These are phyloP conservation scores for Noturus placidus DNA, from an alignment of 2,113 vertebrate genomes.

Conservation along the genomic window DNA sequence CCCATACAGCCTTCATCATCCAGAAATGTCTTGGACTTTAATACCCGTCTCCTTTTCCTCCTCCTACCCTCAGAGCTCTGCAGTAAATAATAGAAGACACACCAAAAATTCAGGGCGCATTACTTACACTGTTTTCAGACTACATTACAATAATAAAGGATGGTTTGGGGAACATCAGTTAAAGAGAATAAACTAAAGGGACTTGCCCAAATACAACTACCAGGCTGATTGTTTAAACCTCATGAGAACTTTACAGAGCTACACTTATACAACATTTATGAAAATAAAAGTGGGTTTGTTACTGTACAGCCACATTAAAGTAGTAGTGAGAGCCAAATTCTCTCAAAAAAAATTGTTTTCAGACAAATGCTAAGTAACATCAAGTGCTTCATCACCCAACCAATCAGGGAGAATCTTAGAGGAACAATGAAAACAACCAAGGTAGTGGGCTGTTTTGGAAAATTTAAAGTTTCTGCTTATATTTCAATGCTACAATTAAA, in stretches of 20 bases:
- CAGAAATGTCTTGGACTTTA: constrained; percentile 82
- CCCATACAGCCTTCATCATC: constrained; percentile 89
- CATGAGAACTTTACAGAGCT: neutral
- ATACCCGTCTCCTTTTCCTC: constrained; percentile 83
- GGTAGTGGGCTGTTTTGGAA: too few species aligned
- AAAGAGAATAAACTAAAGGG: neutral
- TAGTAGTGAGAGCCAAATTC: neutral
- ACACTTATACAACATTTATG: neutral
- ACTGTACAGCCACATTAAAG: neutral
- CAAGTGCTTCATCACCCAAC: neutral
- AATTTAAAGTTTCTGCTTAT: neutral
- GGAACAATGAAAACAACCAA: too few species aligned
- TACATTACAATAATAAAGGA: neutral
- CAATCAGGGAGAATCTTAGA: neutral
- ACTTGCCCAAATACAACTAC: neutral
- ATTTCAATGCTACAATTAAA: neutral
- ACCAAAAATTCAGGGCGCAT: neutral
- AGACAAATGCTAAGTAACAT: neutral
- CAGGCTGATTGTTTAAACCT: neutral
- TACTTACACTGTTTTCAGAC: neutral
- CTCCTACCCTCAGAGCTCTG: constrained; percentile 62
- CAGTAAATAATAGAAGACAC: constrained; percentile 10
- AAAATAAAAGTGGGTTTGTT: neutral
- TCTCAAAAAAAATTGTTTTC: too few species aligned
- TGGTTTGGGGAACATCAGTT: neutral